A percentile compares a stretch with the other conserved stretches of the same genome.
Evolutionary conservation across 2,888 invertebrate genomes (phyloP).

Genomic region (Ophraella communa): DNA sequence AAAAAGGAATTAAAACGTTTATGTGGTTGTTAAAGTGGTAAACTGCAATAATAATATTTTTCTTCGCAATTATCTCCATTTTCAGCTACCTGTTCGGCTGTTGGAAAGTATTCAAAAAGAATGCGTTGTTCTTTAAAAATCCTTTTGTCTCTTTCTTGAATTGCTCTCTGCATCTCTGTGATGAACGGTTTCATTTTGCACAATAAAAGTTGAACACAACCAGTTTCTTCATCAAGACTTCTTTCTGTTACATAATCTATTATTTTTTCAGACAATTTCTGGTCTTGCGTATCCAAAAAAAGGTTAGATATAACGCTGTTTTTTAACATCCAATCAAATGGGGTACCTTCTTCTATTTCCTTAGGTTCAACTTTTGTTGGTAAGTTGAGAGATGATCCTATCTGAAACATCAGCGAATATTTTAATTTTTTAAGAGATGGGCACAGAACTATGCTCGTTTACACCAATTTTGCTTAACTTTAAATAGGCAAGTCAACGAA

Average conservation of each 20-base stretch:
- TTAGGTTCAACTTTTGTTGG: slow-evolving; percentile 54
- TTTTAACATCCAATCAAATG: slow-evolving; percentile 69
- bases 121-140: slow-evolving; percentile 49
- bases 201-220: slow-evolving; percentile 74
- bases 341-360: slow-evolving; percentile 54
- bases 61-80: slow-evolving; percentile 70
- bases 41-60: slow-evolving; percentile 55
- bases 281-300: slow-evolving; percentile 67
- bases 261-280: slow-evolving; percentile 67
- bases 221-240: slow-evolving; percentile 66
- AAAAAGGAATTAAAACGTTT: too few relatives aligned
- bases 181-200: slow-evolving; percentile 82
- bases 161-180: slow-evolving; percentile 75
- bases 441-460: background rate
- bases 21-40: slow-evolving; percentile 5
- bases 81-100: slow-evolving; percentile 65
- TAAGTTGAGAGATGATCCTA: slow-evolving; percentile 65
- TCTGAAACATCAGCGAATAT: too few relatives aligned
- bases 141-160: slow-evolving; percentile 58
- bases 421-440: slow-evolving; percentile 36
- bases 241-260: slow-evolving; percentile 67
- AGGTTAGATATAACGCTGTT: slow-evolving; percentile 68
- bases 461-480: background rate
- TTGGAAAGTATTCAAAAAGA: slow-evolving; percentile 70
- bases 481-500: too few relatives aligned